These are phyloP conservation scores for Aldrovandia affinis DNA, from an alignment of 2,797 vertebrate species.

Conservation along the genomic window DNA sequence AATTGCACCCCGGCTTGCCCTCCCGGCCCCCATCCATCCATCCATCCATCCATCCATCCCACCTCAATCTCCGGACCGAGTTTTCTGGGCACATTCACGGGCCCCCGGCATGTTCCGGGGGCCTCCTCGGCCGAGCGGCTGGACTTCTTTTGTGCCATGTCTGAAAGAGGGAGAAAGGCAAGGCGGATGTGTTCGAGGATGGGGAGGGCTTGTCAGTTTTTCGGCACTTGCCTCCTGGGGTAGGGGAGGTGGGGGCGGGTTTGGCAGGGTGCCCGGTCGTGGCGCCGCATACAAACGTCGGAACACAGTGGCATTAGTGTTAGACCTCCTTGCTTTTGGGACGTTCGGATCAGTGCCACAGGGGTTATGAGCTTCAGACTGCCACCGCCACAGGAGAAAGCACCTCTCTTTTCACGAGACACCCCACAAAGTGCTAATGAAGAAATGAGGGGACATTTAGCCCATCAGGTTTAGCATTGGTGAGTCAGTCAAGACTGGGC, in stretches of 20 bases:
- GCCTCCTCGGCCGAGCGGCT: background rate
- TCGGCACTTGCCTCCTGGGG: constrained; percentile 7
- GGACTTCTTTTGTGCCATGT: background rate
- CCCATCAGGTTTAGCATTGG: background rate
- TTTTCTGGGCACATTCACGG: background rate
- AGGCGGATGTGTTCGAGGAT: constrained; percentile 12
- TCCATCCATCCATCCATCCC: background rate
- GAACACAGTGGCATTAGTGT: constrained; percentile 10
- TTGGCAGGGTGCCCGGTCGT: background rate
- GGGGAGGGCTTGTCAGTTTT: constrained; percentile 17
- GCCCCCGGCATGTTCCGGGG: background rate
- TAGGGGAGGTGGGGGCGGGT: background rate
- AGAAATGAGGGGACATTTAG: background rate
- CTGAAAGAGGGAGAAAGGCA: constrained; percentile 7
- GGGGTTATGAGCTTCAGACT: background rate
- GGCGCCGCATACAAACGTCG: background rate
- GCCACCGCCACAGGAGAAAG: background rate
- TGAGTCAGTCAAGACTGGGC: background rate
- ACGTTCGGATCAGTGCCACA: background rate
- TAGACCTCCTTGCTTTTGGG: background rate
- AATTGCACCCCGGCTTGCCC: background rate
- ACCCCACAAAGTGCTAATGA: background rate
- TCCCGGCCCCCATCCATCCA: background rate
- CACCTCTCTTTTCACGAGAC: background rate
- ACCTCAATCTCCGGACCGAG: background rate